These are phyloP conservation scores for Peromyscus attwateri DNA, from an alignment of 2,797 vertebrate species.

Conservation along the genomic window DNA sequence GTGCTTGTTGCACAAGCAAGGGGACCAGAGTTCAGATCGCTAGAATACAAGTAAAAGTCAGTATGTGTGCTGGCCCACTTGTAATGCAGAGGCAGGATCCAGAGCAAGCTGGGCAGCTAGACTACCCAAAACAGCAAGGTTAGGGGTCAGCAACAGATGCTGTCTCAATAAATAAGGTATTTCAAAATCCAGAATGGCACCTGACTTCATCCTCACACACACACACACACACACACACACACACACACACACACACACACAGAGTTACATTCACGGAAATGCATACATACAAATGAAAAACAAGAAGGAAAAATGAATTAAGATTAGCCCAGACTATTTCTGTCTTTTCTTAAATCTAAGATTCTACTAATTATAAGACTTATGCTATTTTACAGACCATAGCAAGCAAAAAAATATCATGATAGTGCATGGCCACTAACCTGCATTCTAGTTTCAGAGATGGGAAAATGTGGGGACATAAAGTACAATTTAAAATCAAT, in stretches of 20 bases:
- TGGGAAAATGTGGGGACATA: background rate
- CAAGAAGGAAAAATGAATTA: background rate
- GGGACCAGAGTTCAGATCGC: background rate
- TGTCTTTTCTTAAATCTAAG: background rate
- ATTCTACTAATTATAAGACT: background rate
- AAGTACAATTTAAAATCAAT: conserved; percentile 55
- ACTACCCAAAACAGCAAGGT: background rate
- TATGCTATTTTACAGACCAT: background rate
- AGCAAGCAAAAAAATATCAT: background rate
- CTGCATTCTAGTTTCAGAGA: background rate
- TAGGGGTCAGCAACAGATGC: background rate
- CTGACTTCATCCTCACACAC: background rate
- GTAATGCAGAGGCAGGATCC: background rate
- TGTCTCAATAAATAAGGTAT: background rate
- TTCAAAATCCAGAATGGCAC: background rate
- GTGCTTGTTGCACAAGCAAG: background rate
- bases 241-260: no score
- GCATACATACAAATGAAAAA: background rate
- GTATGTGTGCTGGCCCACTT: background rate
- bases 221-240: background rate
- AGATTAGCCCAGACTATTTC: background rate
- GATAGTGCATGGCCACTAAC: background rate
- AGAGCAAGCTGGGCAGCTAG: background rate
- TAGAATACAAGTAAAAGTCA: background rate
- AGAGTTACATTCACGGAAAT: background rate